These are phyloP conservation scores for Gallinago media DNA, from an alignment of 2,113 vertebrate species.

Conservation along the genomic window DNA sequence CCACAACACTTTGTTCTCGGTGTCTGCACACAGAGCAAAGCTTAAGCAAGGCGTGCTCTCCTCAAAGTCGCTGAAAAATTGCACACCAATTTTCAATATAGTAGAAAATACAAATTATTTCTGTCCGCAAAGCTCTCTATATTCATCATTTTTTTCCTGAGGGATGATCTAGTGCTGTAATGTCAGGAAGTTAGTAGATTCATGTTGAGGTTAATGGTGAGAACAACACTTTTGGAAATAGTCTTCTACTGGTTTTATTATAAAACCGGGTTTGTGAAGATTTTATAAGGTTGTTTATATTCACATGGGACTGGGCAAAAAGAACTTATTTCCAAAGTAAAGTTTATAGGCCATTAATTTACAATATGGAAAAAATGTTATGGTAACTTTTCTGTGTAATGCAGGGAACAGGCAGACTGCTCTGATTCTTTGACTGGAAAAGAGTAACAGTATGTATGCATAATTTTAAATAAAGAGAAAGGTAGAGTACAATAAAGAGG, in stretches of 20 bases:
- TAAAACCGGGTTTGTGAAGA: constrained; percentile 11
- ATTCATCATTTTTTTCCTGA: constrained; percentile 49
- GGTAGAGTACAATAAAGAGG: not conserved
- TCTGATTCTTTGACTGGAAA: not conserved
- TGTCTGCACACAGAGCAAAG: constrained; percentile 33
- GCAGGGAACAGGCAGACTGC: not conserved
- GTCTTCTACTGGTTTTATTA: constrained; percentile 65
- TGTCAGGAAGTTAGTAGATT: constrained; percentile 74
- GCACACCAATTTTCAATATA: constrained; percentile 56
- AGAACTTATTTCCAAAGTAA: constrained; percentile 37
- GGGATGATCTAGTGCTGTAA: constrained; percentile 37
- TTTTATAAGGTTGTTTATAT: constrained; percentile 63
- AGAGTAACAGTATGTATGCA: not conserved
- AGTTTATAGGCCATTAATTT: constrained; percentile 59
- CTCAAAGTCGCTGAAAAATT: constrained; percentile 63
- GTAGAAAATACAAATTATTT: constrained; percentile 64
- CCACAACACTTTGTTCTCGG: constrained; percentile 37
- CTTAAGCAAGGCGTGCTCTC: not conserved
- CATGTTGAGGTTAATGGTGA: constrained; percentile 70
- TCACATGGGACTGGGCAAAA: constrained; percentile 18
- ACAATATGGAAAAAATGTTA: constrained; percentile 27
- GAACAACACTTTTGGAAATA: constrained; percentile 64
- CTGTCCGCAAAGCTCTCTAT: constrained; percentile 35
- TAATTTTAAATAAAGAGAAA: not conserved
- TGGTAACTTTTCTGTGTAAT: constrained; percentile 18